phyloP scores from a whole-genome alignment of 1,140 invertebrate genomes.

The Trachymyrmex cornetzi region DNA sequence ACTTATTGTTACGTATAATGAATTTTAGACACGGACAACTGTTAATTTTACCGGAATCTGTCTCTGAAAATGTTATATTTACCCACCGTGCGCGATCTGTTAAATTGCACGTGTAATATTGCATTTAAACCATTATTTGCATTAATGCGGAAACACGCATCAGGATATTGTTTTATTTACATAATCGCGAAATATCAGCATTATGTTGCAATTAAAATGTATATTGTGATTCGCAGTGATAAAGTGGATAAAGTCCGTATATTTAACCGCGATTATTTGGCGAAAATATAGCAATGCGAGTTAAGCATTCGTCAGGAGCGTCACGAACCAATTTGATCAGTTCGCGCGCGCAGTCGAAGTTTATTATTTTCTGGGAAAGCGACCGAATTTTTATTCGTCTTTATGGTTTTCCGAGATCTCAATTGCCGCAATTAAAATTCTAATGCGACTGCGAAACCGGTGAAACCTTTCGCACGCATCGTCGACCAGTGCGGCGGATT shows the following conservation, averaged over 20 bases:
- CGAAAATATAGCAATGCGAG: background rate
- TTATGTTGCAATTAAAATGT: conserved; percentile 52
- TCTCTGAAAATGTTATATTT: conserved; percentile 21
- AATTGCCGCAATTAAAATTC: conserved; percentile 10
- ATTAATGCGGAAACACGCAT: conserved; percentile 17
- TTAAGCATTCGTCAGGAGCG: background rate
- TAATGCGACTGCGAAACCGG: background rate
- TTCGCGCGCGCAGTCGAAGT: background rate
- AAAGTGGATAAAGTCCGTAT: background rate
- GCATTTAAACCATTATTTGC: conserved; percentile 44
- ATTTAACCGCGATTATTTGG: conserved; percentile 25
- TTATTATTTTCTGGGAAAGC: conserved; percentile 34
- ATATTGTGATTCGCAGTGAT: background rate
- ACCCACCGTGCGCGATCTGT: background rate
- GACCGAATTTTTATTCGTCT: conserved; percentile 27
- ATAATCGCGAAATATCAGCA: conserved; percentile 37
- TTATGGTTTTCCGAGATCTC: background rate
- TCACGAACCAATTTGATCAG: background rate
- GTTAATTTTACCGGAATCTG: background rate
- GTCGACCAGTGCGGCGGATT: background rate
- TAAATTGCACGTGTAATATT: conserved; percentile 43
- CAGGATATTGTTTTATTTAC: conserved; percentile 40
- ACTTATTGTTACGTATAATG: background rate
- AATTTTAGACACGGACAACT: conserved; percentile 7
- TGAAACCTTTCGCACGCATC: conserved; percentile 18